A percentile compares a stretch with the other conserved stretches of the same genome.
phyloP scores from a whole-genome alignment of 35 echinoderm and acorn worm species.

The Ophioderma brevispina region DNA sequence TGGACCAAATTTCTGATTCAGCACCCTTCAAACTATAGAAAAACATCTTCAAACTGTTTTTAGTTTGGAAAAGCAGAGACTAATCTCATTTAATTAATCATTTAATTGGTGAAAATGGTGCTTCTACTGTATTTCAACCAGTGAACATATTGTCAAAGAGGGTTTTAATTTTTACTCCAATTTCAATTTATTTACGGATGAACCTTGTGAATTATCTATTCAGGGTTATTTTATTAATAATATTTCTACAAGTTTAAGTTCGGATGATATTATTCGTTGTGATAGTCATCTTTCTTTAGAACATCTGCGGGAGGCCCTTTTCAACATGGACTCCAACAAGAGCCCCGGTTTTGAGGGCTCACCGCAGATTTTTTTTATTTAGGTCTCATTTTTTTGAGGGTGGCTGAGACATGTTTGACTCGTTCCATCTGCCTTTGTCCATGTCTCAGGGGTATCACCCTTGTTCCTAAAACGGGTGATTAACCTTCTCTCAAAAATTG shows the following conservation, averaged over 20 bases:
- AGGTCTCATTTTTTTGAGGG: too few relatives aligned
- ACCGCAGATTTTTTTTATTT: background rate
- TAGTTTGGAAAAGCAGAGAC: too few relatives aligned
- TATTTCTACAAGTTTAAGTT: background rate
- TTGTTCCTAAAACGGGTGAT: constrained; percentile 11
- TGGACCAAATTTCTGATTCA: too few relatives aligned
- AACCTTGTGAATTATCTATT: background rate
- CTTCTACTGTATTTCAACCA: background rate
- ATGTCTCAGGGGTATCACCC: constrained; percentile 28
- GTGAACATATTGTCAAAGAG: constrained; percentile 31
- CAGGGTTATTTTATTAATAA: constrained; percentile 34
- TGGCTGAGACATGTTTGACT: constrained; percentile 20
- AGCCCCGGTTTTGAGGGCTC: constrained; percentile 53
- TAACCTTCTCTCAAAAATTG: background rate
- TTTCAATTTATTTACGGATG: constrained; percentile 22
- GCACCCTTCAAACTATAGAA: too few relatives aligned
- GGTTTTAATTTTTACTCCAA: constrained; percentile 35
- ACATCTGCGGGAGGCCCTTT: constrained; percentile 21
- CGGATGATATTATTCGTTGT: background rate
- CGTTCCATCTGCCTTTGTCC: background rate
- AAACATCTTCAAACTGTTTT: too few relatives aligned
- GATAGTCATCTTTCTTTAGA: background rate
- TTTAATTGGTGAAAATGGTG: constrained; percentile 19
- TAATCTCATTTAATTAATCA: constrained; percentile 18
- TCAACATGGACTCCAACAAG: constrained; percentile 20